phyloP scores from a whole-genome alignment of 2,797 vertebrate genomes.

The Leucoraja ocellata region DNA sequence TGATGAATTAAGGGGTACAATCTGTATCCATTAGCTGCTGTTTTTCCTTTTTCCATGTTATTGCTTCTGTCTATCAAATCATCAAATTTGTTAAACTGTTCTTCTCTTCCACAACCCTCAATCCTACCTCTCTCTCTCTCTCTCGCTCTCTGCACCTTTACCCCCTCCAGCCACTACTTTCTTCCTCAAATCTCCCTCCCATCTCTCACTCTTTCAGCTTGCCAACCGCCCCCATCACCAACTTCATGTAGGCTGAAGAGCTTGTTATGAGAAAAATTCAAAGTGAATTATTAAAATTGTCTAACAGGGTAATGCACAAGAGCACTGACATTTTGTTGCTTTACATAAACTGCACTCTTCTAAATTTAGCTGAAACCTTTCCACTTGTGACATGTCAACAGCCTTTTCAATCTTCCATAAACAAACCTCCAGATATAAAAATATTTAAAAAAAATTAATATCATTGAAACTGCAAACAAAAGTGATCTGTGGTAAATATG shows the following conservation, averaged over 20 bases:
- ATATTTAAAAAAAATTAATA: neutral
- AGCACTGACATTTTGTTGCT: neutral
- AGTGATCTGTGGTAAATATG: neutral
- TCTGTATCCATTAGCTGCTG: neutral
- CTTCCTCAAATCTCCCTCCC: neutral
- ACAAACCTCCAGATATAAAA: neutral
- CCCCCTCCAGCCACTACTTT: neutral
- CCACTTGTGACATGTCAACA: neutral
- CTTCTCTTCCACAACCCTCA: neutral
- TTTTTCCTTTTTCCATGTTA: neutral
- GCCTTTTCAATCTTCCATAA: neutral
- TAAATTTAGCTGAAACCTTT: constrained; percentile 6
- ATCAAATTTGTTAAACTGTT: too few relatives aligned
- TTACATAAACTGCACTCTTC: neutral
- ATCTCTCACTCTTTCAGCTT: neutral
- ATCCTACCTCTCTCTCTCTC: too few relatives aligned
- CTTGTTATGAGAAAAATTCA: neutral
- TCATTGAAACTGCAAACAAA: neutral
- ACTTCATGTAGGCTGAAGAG: neutral
- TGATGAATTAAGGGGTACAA: neutral
- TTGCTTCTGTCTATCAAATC: neutral
- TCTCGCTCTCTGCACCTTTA: too few relatives aligned
- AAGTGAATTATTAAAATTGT: neutral
- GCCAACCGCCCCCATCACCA: too few relatives aligned
- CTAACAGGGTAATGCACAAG: neutral